Evolutionary conservation across 2,888 invertebrate genomes (phyloP).

Genomic region (Platypus cylindrus): DNA sequence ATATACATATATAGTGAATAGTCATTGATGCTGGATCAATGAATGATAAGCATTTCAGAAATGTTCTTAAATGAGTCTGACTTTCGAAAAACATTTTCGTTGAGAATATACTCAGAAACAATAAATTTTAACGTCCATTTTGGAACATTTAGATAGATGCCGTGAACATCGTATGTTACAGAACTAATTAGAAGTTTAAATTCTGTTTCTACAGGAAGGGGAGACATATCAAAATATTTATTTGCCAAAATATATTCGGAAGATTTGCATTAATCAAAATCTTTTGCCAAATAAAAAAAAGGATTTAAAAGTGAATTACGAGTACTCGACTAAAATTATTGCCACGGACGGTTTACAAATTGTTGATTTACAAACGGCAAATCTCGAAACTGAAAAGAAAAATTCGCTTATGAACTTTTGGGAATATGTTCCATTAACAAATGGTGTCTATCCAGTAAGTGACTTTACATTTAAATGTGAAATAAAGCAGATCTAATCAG

Average conservation of each 20-base stretch:
- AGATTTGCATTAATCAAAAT: conserved; percentile 34
- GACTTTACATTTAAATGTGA: background rate
- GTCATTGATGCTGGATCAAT: too few species aligned
- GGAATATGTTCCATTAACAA: conserved; percentile 26
- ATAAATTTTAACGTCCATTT: too few species aligned
- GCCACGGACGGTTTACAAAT: conserved; percentile 29
- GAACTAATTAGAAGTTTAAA: too few species aligned
- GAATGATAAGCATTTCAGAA: too few species aligned
- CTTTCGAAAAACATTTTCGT: too few species aligned
- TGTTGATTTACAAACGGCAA: conserved; percentile 23
- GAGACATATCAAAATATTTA: conserved; percentile 55
- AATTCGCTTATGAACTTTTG: conserved; percentile 24
- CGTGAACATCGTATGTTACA: too few species aligned
- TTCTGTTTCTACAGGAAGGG: conserved; percentile 23
- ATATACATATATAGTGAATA: too few species aligned
- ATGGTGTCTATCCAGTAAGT: conserved; percentile 19
- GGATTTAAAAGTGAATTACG: conserved; percentile 25
- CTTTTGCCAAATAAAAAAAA: conserved; percentile 23
- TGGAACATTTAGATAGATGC: too few species aligned
- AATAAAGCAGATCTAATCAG: too few species aligned
- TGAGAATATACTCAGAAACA: too few species aligned
- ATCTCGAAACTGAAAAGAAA: conserved; percentile 21
- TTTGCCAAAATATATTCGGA: conserved; percentile 51
- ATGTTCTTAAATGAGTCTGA: too few species aligned
- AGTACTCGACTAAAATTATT: conserved; percentile 28